Percentiles rank a stretch among this genome's conserved stretches.
phyloP scores from a whole-genome alignment of 2,888 invertebrate genomes.

The Harpalus rufipes region DNA sequence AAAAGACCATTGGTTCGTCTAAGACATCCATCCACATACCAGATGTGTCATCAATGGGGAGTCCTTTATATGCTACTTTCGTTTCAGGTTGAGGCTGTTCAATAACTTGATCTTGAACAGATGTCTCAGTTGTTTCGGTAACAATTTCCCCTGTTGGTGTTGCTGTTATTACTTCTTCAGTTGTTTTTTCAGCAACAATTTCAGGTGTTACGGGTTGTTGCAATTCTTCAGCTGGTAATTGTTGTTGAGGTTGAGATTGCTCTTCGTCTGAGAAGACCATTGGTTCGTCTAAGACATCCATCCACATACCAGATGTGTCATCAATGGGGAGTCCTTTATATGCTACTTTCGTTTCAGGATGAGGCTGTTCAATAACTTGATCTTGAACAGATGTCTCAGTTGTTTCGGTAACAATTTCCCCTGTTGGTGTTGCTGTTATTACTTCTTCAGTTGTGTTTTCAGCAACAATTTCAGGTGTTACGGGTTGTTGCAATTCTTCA shows the following conservation, averaged over 20 bases:
- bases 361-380: background rate
- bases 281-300: conserved; percentile 72
- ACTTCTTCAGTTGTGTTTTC: conserved; percentile 8
- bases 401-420: background rate
- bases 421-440: background rate
- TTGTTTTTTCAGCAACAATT: background rate
- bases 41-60: conserved; percentile 70
- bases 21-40: conserved; percentile 71
- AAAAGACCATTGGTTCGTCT: conserved; percentile 73
- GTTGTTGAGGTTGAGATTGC: conserved; percentile 1
- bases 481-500: conserved; percentile 4
- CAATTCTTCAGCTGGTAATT: conserved; percentile 13
- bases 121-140: background rate
- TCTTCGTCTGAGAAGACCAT: conserved; percentile 72
- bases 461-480: conserved; percentile 4
- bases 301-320: conserved; percentile 69
- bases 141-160: background rate
- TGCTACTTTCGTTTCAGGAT: conserved; percentile 64
- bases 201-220: conserved; percentile 1
- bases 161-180: conserved; percentile 7
- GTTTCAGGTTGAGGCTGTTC: conserved; percentile 5
- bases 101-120: conserved; percentile 16
- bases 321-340: conserved; percentile 71
- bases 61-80: conserved; percentile 70
- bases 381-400: conserved; percentile 1